Base-by-base conservation (phyloP, 2,797 vertebrate genomes). In the Coendou prehensilis region DNA sequence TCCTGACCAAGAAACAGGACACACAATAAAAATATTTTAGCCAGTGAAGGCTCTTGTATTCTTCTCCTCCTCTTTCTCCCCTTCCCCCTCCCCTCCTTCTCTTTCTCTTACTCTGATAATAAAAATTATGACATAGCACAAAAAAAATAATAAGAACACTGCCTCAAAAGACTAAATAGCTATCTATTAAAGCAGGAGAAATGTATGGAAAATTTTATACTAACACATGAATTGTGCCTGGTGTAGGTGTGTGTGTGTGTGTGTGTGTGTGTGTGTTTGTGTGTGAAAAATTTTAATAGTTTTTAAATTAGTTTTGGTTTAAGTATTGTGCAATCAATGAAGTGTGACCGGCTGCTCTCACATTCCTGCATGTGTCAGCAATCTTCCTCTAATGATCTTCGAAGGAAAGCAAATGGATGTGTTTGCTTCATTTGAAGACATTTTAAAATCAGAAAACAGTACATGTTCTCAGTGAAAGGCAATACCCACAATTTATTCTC, bases 401-500 rank as follows among this genome's bases (percentile, higher is more conserved):
- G 67, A 59, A 89, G 63, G 83, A 91, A 96, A 96, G 96, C 87
- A 96, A 97, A 91, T 83, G 92, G 67, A n/a, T 81, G 28, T 76
- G 96, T 71, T 90, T 97, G 82, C 81, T 93, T 89, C 96, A 76
- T 96, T 96, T 97, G 90, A 94, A 97, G 97, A 92, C 1, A 91
- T 97, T 98, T 84, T 88, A 93, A 69, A 94, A 89, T 61, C 41
- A 95, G 93, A 98, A 97, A 61, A 97, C 52, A 92, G 88, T 94
- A 93, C 85, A 59, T 97, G 59, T 95, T 95, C 56, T 97, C 83
- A 61, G 84, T 93, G 97, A 94, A 97, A 98, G 87, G 69, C 79
- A 81, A 82, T 81, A 92, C 63, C 84, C 78, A 87, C 37, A 92
- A 91, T 97, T 94, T 97, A 97, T 97, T 82, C 98, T 96, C 80